A percentile compares a stretch with the other conserved stretches of the same genome.
Evolutionary conservation across 2,888 invertebrate species (phyloP).

Genomic region (Phorcus lineatus): DNA sequence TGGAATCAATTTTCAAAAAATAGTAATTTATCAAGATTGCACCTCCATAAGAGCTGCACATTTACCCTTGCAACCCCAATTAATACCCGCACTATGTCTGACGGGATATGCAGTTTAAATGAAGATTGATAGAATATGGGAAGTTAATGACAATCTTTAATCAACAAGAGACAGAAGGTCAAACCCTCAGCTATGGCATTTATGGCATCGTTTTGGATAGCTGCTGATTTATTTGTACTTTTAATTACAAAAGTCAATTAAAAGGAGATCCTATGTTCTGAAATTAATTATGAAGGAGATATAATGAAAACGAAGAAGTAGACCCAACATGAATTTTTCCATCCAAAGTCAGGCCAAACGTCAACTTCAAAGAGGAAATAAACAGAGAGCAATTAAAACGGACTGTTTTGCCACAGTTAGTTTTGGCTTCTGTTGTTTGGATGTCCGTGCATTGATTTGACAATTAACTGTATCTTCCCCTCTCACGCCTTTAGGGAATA

Average conservation of each 20-base stretch:
- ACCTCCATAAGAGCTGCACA: too few species aligned
- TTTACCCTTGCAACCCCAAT: too few species aligned
- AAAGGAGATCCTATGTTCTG: neutral
- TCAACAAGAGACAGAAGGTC: neutral
- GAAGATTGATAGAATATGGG: neutral
- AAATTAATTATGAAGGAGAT: constrained; percentile 8
- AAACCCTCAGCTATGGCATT: neutral
- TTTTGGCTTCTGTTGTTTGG: constrained; percentile 12
- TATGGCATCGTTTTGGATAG: constrained; percentile 6
- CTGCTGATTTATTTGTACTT: neutral
- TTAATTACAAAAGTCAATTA: constrained; percentile 24
- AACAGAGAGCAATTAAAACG: constrained; percentile 15
- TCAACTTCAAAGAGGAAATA: neutral
- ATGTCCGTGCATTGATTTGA: constrained; percentile 20
- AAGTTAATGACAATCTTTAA: constrained; percentile 6
- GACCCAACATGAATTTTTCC: neutral
- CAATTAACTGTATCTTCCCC: constrained; percentile 4
- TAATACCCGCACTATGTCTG: too few species aligned
- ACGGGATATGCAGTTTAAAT: neutral
- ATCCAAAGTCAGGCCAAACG: neutral
- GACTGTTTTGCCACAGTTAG: constrained; percentile 14
- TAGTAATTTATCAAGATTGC: too few species aligned
- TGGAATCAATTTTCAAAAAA: too few species aligned
- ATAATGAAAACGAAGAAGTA: neutral
- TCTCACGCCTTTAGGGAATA: neutral